Percentiles rank a stretch among this genome's conserved stretches.
Conservation (phyloP, 2,113 vertebrate genomes). For the Amblyopsis rosae region DNA sequence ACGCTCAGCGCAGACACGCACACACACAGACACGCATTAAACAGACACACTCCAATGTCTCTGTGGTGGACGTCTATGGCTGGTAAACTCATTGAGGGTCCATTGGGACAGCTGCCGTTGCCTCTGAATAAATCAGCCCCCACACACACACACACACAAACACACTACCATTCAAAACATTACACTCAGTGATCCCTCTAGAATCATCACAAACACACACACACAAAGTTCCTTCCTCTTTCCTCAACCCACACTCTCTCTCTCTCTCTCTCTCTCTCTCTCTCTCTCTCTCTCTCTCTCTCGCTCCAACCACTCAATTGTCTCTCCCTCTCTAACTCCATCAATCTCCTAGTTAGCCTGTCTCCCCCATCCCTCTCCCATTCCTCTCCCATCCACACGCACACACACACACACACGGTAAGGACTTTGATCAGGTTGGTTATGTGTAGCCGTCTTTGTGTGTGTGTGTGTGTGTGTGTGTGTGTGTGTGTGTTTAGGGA, state of each 20-base stretch:
- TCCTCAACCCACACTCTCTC: neutral
- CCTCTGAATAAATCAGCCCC: constrained; percentile 60
- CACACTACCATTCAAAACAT: neutral
- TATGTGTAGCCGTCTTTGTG: constrained; percentile 5
- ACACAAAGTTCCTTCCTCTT: neutral
- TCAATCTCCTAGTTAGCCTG: neutral
- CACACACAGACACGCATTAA: no score
- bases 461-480: constrained; percentile 24
- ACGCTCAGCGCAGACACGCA: neutral
- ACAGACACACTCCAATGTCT: neutral
- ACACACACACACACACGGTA: constrained; percentile 53
- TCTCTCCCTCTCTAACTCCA: neutral
- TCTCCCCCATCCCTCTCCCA: constrained; percentile 12
- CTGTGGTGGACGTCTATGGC: constrained; percentile 58
- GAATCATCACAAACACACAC: constrained; percentile 20
- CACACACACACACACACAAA: neutral
- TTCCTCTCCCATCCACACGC: neutral
- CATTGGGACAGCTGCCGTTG: constrained; percentile 50
- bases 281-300: neutral
- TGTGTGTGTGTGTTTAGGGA: constrained; percentile 49
- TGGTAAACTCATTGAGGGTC: constrained; percentile 67
- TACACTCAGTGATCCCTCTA: no score
- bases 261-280: neutral
- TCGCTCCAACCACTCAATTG: neutral
- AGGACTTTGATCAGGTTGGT: neutral